Evolutionary conservation across 2,113 vertebrate genomes (phyloP), one percentile per base, ranked within the genome.

Genomic region (Brachyhypopomus occidentalis): DNA sequence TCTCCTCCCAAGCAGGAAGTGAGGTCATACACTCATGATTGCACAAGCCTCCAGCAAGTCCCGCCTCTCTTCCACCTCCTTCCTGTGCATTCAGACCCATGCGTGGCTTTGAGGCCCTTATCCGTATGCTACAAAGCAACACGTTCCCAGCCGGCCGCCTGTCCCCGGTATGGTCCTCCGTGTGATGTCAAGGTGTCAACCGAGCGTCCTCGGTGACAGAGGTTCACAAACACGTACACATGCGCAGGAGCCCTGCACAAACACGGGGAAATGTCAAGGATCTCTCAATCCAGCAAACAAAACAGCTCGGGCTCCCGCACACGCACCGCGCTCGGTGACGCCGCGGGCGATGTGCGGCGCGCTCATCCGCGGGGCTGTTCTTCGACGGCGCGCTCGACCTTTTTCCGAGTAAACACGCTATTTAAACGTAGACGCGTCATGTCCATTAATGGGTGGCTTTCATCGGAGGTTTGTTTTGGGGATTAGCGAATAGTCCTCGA

Each of bases 231-330:
- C 60, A 19, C 56, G n/a, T 9, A 22, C 58, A 63, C 9, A 17
- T 34, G 20, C 14, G 34, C 30, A 34, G 64, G 2, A 34, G 17
- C 20, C 16, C 55, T n/a, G 45, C 8, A 84, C 83, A 66, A 17
- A 75, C 60, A 38, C 41, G 23, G 75, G 78, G 72, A 90, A 86
- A 91, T 85, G 83, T 89, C 86, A 92, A 91, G 25, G 25, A 64
- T 80, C 38, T 62, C 23, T 20, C 34, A 62, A 62, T 41, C 48
- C 25, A 22, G 5, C 2, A 11, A 25, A 58, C 14, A 25, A 20
- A 4, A 62, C 25, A 78, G 5, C 34, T 70, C 34, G 38, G 38
- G 20, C 34, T 22, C 12, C 48, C 9, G 14, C 5, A 62, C 36
- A 72, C 23, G 45, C 22, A 23, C 4, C 9, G 38, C 4, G 11